Base-by-base conservation (phyloP, 2,113 vertebrate species). In the Ptilonorhynchus violaceus region DNA sequence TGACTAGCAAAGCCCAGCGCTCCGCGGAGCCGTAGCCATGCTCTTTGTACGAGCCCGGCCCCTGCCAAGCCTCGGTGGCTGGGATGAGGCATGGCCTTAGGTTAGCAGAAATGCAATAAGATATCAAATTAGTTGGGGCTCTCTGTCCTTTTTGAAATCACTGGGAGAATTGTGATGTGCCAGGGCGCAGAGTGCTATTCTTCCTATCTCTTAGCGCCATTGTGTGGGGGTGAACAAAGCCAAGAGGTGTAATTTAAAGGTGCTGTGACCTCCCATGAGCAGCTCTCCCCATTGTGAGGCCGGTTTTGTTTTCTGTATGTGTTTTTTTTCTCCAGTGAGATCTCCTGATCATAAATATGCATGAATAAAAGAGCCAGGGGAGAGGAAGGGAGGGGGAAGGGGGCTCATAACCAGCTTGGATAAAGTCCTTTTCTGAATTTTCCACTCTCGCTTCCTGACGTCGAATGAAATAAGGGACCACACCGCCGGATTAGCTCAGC, bases 181-280 rank as follows among this genome's bases (percentile, higher is more conserved):
- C 84, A 58, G 59, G 69, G 92, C 5, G 20, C 76, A 72, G 66
- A 72, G 53, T 37, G 79, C 89, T 85, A 93, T 93, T 93, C 96
- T 96, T 79, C 94, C 96, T 96, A 95, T 97, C 97, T 97, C 94
- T 93, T 41, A 66, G 93, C 74, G 23, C 85, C 89, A 97, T 95
- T 97, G 93, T 97, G 81, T 3, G 0, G 46, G 85, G 89, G 49
- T 85, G 89, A 94, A 97, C 96, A 97, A 98, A 97, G 93, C 85
- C 92, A 95, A 94, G 94, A 96, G 96, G 96, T 95, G 95, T 97
- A 97, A 97, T 97, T 97, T 97, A 97, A 98, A 98, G 96, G 96
- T 98, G 92, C 89, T 82, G 89, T 96, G 96, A 96, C 92, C 93
- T 91, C 93, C 94, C 74, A 85, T 93, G 95, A 95, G 84, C 92